These are phyloP conservation scores for Rhodophaea formosa DNA, from an alignment of 2,888 invertebrate species.

Conservation along the genomic window DNA sequence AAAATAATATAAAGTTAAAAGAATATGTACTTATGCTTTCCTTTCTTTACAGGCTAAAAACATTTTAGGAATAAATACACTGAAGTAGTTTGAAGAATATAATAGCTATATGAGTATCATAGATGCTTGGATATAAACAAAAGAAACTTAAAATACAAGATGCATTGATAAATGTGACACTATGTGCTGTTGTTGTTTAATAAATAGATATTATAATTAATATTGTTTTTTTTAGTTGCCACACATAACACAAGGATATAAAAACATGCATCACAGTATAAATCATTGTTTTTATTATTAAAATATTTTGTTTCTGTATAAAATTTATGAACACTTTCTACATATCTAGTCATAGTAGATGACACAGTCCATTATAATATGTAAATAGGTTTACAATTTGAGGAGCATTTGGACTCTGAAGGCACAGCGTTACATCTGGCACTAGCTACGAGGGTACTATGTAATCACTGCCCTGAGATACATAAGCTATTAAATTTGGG, in stretches of 20 bases:
- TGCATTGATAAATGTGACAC: conserved; percentile 12
- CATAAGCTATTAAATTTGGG: conserved; percentile 70
- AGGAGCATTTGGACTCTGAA: conserved; percentile 40
- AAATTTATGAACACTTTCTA: conserved; percentile 56
- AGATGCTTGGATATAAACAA: conserved; percentile 14
- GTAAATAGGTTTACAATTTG: conserved; percentile 38
- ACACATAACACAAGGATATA: conserved; percentile 25
- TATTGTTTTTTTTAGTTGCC: conserved; percentile 11
- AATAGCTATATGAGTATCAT: conserved; percentile 15
- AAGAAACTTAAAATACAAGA: conserved; percentile 11
- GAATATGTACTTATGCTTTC: conserved; percentile 6
- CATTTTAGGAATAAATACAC: conserved; percentile 68
- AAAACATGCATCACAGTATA: conserved; percentile 38
- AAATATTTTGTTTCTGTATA: conserved; percentile 56
- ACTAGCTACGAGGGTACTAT: conserved; percentile 63
- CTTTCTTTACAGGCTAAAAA: conserved; percentile 68
- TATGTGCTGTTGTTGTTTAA: conserved; percentile 30
- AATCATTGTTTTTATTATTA: conserved; percentile 51
- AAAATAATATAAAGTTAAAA: too few species aligned
- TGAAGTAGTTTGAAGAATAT: conserved; percentile 45
- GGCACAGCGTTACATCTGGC: conserved; percentile 44
- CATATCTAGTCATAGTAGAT: conserved; percentile 29
- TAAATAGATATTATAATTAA: conserved; percentile 27
- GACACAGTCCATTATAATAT: conserved; percentile 31
- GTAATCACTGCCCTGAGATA: conserved; percentile 74